These are phyloP conservation scores for Eugnorisma glareosa DNA, from an alignment of 2,888 invertebrate species.

Conservation along the genomic window DNA sequence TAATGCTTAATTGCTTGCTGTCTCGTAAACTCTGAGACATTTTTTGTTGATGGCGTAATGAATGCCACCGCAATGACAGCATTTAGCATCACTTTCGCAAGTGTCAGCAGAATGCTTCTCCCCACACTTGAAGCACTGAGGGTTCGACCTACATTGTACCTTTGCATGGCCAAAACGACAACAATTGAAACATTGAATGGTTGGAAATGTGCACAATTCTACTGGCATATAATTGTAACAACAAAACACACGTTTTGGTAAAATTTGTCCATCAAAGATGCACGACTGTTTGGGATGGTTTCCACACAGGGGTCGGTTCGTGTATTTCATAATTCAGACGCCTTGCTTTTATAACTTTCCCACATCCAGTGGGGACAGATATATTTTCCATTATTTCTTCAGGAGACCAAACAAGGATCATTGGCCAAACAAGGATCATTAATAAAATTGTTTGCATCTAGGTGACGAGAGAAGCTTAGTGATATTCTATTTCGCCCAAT, in stretches of 20 bases:
- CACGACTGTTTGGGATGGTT: background rate
- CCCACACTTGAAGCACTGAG: too few species aligned
- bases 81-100: too few species aligned
- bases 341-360: background rate
- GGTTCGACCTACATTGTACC: too few species aligned
- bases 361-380: background rate
- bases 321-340: background rate
- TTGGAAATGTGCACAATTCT: too few species aligned
- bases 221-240: background rate
- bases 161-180: too few species aligned
- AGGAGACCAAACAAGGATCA: background rate
- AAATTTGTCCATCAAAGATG: background rate
- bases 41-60: too few species aligned
- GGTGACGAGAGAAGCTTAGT: background rate
- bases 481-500: too few species aligned
- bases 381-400: background rate
- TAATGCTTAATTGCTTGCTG: too few species aligned
- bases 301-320: background rate
- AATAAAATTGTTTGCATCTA: background rate
- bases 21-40: too few species aligned
- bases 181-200: too few species aligned
- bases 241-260: constrained; percentile 1
- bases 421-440: background rate
- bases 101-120: too few species aligned
- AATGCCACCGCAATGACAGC: too few species aligned